A percentile compares a stretch with the other conserved stretches of the same genome.
These are phyloP conservation scores for Chironomus tentans DNA, from an alignment of 2,888 invertebrate species.

Conservation along the genomic window DNA sequence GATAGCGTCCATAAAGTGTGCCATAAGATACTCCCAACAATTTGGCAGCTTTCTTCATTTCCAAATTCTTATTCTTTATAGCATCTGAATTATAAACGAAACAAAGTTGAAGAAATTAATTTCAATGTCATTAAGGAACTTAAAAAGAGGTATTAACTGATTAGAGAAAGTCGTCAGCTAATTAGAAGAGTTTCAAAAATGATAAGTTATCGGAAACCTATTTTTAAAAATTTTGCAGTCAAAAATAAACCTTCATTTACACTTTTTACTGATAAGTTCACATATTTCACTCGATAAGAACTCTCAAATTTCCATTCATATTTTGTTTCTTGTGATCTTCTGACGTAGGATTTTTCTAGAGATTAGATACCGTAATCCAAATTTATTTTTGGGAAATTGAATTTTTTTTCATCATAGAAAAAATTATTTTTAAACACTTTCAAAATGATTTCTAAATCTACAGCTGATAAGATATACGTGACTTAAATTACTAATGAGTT, in stretches of 20 bases:
- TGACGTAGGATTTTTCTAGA: too few relatives aligned
- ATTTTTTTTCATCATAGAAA: too few relatives aligned
- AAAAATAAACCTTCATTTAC: too few relatives aligned
- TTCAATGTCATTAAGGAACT: constrained; percentile 30
- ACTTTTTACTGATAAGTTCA: too few relatives aligned
- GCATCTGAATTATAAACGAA: constrained; percentile 53
- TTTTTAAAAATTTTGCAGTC: background rate
- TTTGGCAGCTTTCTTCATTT: constrained; percentile 89
- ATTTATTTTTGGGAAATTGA: too few relatives aligned
- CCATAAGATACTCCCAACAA: constrained; percentile 85
- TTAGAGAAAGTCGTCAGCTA: background rate
- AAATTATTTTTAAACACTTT: too few relatives aligned
- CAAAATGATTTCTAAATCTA: too few relatives aligned
- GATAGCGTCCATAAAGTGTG: constrained; percentile 78
- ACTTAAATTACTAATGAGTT: background rate
- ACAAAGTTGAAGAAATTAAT: too few relatives aligned
- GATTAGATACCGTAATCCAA: too few relatives aligned
- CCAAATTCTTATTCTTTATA: constrained; percentile 79
- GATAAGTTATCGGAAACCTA: background rate
- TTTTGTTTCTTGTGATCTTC: too few relatives aligned
- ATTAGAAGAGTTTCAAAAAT: background rate
- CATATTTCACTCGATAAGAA: too few relatives aligned
- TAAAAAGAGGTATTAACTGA: constrained; percentile 22
- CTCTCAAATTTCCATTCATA: too few relatives aligned
- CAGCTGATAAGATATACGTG: background rate